Percentiles rank a stretch among this genome's conserved stretches.
phyloP scores from a whole-genome alignment of 2,113 vertebrate species.

The Gymnorhina tibicen region DNA sequence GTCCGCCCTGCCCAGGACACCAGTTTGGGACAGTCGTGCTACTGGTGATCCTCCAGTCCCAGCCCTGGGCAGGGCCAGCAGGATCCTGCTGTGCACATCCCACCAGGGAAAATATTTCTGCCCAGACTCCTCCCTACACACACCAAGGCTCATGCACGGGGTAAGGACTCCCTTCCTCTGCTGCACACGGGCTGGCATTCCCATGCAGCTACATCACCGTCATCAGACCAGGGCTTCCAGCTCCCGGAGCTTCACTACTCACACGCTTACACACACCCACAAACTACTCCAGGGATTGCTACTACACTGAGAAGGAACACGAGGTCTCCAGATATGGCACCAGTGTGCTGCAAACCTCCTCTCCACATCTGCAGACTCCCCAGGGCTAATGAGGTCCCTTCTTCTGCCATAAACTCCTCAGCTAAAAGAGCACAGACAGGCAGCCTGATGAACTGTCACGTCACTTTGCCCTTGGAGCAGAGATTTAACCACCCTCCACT shows the following conservation, averaged over 20 bases:
- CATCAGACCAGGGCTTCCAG: background rate
- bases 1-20: background rate
- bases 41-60: background rate
- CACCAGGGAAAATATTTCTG: background rate
- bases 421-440: background rate
- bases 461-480: background rate
- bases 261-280: background rate
- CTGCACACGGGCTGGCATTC: background rate
- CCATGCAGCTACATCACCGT: background rate
- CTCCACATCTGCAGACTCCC: background rate
- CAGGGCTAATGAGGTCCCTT: background rate
- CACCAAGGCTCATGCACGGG: accelerated
- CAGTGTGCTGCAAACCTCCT: background rate
- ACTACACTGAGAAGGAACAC: background rate
- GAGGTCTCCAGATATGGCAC: background rate
- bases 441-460: accelerated
- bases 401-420: background rate
- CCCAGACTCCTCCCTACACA: background rate
- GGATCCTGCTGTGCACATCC: background rate
- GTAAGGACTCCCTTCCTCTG: background rate
- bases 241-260: background rate
- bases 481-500: background rate
- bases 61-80: background rate
- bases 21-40: background rate
- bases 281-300: background rate